A percentile compares a stretch with the other conserved stretches of the same genome.
These are phyloP conservation scores for Tinea semifulvella DNA, from an alignment of 2,888 invertebrate species.

Conservation along the genomic window DNA sequence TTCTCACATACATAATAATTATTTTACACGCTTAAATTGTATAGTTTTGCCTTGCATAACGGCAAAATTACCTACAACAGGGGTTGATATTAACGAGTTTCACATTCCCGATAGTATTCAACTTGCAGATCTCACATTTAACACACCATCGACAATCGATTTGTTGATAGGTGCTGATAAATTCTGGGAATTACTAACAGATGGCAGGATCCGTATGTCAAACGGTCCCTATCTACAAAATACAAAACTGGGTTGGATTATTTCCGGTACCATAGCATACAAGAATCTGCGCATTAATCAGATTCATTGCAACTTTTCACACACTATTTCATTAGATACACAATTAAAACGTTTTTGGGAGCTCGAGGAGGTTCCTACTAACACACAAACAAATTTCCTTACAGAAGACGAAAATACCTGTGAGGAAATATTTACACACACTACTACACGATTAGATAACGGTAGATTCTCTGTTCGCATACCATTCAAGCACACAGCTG, in stretches of 20 bases:
- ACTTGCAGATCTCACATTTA: slow-evolving; percentile 20
- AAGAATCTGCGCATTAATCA: slow-evolving; percentile 10
- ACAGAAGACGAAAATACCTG: slow-evolving; percentile 17
- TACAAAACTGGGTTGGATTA: slow-evolving; percentile 20
- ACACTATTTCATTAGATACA: slow-evolving; percentile 13
- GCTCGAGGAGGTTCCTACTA: slow-evolving; percentile 18
- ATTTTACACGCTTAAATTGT: background rate
- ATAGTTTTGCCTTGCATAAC: slow-evolving; percentile 18
- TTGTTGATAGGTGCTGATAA: slow-evolving; percentile 20
- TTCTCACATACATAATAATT: slow-evolving; percentile 3
- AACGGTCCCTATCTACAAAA: slow-evolving; percentile 20
- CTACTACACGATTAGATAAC: slow-evolving; percentile 18
- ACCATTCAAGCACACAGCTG: slow-evolving; percentile 18
- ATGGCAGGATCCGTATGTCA: slow-evolving; percentile 18
- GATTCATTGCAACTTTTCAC: slow-evolving; percentile 19
- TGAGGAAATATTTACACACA: slow-evolving; percentile 18
- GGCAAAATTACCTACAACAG: background rate
- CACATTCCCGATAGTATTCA: slow-evolving; percentile 13
- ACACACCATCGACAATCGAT: slow-evolving; percentile 17
- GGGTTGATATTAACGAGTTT: background rate
- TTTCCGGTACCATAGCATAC: slow-evolving; percentile 17
- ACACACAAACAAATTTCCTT: background rate
- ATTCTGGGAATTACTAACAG: slow-evolving; percentile 20
- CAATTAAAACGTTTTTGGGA: slow-evolving; percentile 20
- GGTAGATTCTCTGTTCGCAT: slow-evolving; percentile 21